Base-by-base conservation (phyloP, 35 echinoderm and acorn worm species). In the Lytechinus pictus region DNA sequence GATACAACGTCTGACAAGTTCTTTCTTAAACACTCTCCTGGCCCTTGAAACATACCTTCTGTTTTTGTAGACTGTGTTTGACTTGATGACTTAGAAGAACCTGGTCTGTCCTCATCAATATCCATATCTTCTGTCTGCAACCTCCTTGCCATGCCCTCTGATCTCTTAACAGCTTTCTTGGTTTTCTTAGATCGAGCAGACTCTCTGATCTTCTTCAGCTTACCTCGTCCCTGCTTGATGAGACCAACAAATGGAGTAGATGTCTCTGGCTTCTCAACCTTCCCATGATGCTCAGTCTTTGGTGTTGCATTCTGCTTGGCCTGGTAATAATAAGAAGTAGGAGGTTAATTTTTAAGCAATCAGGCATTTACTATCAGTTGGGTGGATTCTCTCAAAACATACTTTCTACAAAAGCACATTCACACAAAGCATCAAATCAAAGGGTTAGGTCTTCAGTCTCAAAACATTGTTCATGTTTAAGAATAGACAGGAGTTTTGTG, bases 121-220 rank as follows among this genome's bases (percentile, higher is more conserved):
- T 93, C 91, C 91, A 93, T 57, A 57, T 53, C 9, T 16, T 33
- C 53, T 54, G 54, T 10, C 53, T 93, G 91, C n/a, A 54, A 53
- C 54, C 91, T 93, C 19, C 54, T 54, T 11, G 24, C 52, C 6
- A 5, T 54, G n/a, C 54, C 91, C 53, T 29, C 24, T 27, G 53
- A 93, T 54, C 28, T 54, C 54, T 93, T 54, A 53, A 93, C 52
- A n/a, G n/a, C 53, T 57, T 55, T 57, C n/a, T 93, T 54, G 52
- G 52, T 53, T 12, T 89, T 93, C 54, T 93, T 93, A 16, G 91
- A 54, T 12, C 54, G 52, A 57, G 54, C 91, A 93, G 91, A 93
- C 4, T 93, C 53, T 57, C 91, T 93, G 12, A 93, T 24, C 54
- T 93, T 93, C 54, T 57, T 93, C 52, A 93, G 52, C 53, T 93